Conservation (phyloP, 1,140 invertebrate species). For the Zaprionus vittiger region DNA sequence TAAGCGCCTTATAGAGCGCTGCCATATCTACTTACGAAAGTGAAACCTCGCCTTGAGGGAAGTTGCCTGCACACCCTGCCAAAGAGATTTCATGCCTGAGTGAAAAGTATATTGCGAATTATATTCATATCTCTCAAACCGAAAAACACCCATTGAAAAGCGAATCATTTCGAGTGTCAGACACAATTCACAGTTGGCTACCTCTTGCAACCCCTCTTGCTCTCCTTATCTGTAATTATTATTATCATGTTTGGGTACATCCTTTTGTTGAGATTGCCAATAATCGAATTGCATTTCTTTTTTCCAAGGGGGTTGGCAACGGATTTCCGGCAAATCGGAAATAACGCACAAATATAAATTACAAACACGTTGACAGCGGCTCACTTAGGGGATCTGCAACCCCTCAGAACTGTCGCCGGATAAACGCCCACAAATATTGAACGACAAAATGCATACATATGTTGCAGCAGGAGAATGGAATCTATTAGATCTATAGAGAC, state of each 20-base stretch:
- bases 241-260: constrained; percentile 31
- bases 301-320: constrained; percentile 36
- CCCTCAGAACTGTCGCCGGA: constrained; percentile 18
- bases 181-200: constrained; percentile 66
- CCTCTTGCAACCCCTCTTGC: constrained; percentile 45
- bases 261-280: constrained; percentile 34
- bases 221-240: constrained; percentile 21
- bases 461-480: constrained; percentile 4
- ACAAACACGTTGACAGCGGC: constrained; percentile 65
- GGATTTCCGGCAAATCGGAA: constrained; percentile 67
- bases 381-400: constrained; percentile 36
- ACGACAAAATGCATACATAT: constrained; percentile 18
- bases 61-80: constrained; percentile 24
- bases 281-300: constrained; percentile 59
- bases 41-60: constrained; percentile 15
- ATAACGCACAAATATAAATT: constrained; percentile 73
- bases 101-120: constrained; percentile 45
- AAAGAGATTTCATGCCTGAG: constrained; percentile 31
- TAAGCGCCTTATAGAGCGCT: constrained; percentile 43
- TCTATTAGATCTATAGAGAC: constrained; percentile 23
- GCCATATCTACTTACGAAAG: constrained; percentile 8
- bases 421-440: constrained; percentile 59
- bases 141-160: constrained; percentile 40
- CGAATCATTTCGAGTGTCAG: constrained; percentile 39
- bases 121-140: constrained; percentile 35